Evolutionary conservation across 2,888 invertebrate genomes (phyloP).

Genomic region (Deroplatys truncata): DNA sequence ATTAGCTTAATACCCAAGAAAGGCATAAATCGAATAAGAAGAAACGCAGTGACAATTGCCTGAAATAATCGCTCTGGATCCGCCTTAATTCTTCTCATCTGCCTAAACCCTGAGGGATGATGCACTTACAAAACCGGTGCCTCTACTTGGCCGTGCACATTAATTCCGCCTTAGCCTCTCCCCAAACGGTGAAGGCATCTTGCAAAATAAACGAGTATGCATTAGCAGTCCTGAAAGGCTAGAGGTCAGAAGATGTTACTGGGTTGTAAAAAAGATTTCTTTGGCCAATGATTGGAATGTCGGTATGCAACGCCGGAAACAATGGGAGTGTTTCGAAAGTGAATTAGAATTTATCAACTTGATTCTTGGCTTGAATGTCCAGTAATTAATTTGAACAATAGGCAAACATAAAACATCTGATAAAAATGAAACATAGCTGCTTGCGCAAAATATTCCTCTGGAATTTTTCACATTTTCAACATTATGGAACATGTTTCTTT

Average conservation of each 20-base stretch:
- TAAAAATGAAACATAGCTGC: background rate
- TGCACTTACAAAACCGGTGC: background rate
- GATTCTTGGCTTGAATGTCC: background rate
- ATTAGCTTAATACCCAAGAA: no score
- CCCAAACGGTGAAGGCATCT: no score
- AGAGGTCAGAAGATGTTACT: background rate
- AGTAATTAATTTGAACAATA: background rate
- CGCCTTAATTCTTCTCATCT: no score
- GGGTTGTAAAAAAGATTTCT: background rate
- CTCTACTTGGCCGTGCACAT: background rate
- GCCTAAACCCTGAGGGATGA: background rate
- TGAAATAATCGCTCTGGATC: no score
- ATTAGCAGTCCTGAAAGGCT: background rate
- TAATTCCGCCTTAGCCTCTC: background rate
- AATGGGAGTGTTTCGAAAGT: background rate
- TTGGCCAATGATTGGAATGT: background rate
- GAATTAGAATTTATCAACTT: background rate
- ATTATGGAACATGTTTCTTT: no score
- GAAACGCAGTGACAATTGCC: no score
- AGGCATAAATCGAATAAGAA: no score
- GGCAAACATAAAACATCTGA: background rate
- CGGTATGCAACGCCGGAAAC: background rate
- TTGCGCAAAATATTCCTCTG: no score
- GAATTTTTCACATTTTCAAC: no score
- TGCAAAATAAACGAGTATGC: background rate